Evolutionary conservation across 2,113 vertebrate species (phyloP), one percentile per base, ranked within the genome.

Genomic region (Pitta sordida): DNA sequence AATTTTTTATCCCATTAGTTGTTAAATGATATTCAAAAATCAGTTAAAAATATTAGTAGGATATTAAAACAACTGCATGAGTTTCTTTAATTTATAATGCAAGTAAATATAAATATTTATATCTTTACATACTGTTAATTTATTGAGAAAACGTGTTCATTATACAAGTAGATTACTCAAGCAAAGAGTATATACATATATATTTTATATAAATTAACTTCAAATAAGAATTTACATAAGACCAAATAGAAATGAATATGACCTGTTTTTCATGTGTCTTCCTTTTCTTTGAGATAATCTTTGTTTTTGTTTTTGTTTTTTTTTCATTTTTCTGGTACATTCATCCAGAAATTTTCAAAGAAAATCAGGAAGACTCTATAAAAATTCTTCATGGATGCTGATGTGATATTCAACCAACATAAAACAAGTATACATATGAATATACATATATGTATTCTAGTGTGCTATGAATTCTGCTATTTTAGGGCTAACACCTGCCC

Each of bases 231-330:
- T 30, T 30, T 78, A 32, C 15, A 24, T 39, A 10, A 49, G 48
- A 64, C 4, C 3, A 6, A 39, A 5, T 4, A 64, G 39, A 84
- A 91, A 36, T 23, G 34, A 4, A 10, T 52, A 24, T 43, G 17
- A 43, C 7, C 17, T 46, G 1, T 4, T 76, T 71, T 39, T 23
- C 21, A 27, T 27, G 5, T 52, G 2, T 48, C 18, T 62, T 20
- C 9, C 2, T 49, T 59, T 27, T 26, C 3, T 7, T 7, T 2
- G 44, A 2, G 16, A 0, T 3, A 69, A n/a, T 23, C 0, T 49
- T 88, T 64, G 1, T n/a, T n/a, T n/a, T n/a, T n/a, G n/a, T n/a
- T n/a, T n/a, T n/a, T n/a, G 39, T 13, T 3, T 80, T 2, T 48
- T 20, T 69, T 74, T 26, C 11, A 26, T 60, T 85, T 64, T 85